A percentile compares a stretch with the other conserved stretches of the same genome.
Evolutionary conservation across 2,797 vertebrate genomes (phyloP).

Genomic region (Prionace glauca): DNA sequence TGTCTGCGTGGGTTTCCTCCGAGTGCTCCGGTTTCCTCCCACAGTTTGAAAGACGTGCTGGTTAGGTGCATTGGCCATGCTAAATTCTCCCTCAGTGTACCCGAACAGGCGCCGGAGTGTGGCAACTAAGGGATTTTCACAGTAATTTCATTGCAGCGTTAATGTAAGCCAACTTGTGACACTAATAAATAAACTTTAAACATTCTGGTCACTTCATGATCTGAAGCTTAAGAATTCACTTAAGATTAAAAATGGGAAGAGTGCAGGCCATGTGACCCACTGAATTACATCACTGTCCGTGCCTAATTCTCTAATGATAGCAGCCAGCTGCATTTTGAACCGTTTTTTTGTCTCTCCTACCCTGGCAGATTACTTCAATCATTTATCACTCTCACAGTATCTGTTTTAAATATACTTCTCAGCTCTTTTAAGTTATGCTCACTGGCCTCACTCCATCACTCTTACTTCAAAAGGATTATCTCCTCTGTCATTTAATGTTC

Average conservation of each 20-base stretch:
- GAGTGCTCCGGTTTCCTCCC: too few relatives aligned
- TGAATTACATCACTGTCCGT: background rate
- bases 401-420: constrained; percentile 23
- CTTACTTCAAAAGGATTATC: constrained; percentile 16
- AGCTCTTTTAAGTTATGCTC: background rate
- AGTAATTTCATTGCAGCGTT: too few relatives aligned
- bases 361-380: constrained; percentile 12
- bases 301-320: background rate
- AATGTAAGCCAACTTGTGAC: too few relatives aligned
- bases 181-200: background rate
- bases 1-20: too few relatives aligned
- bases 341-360: background rate
- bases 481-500: background rate
- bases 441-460: background rate
- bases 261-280: too few relatives aligned
- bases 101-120: too few relatives aligned
- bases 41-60: too few relatives aligned
- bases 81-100: too few relatives aligned
- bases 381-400: background rate
- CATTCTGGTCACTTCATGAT: background rate
- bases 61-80: too few relatives aligned
- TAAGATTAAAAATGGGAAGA: background rate
- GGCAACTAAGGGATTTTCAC: too few relatives aligned
- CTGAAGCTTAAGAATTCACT: background rate
- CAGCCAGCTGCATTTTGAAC: background rate